A percentile compares a stretch with the other conserved stretches of the same genome.
Conservation (phyloP, 2,113 vertebrate genomes). For the Steatornis caripensis region DNA sequence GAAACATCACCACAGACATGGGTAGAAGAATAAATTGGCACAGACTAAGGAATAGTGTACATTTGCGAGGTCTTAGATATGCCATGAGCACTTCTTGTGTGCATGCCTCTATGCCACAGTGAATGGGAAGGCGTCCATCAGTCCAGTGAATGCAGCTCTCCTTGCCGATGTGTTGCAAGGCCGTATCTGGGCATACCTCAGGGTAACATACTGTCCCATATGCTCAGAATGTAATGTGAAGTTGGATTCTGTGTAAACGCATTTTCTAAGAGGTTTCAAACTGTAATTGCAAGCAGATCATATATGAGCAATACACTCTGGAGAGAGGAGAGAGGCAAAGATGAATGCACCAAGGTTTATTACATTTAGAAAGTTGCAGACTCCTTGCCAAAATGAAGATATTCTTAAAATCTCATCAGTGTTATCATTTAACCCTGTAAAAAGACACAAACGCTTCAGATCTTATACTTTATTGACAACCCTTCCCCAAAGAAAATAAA, state of each 20-base stretch:
- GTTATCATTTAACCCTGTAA: neutral
- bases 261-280: neutral
- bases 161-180: neutral
- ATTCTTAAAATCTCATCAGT: neutral
- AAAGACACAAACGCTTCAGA: neutral
- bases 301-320: neutral
- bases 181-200: neutral
- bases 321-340: neutral
- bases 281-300: neutral
- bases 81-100: neutral
- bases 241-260: neutral
- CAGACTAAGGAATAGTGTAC: neutral
- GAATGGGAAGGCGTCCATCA: neutral
- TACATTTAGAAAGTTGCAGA: neutral
- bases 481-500: neutral
- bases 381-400: neutral
- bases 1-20: neutral
- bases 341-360: neutral
- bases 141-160: fast-evolving
- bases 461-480: neutral
- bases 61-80: neutral
- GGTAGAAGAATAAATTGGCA: neutral
- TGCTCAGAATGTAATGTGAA: neutral
- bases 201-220: fast-evolving
- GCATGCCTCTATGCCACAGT: neutral